These are phyloP conservation scores for Malacoctenus gilli DNA, from an alignment of 2,797 vertebrate species.

Conservation along the genomic window DNA sequence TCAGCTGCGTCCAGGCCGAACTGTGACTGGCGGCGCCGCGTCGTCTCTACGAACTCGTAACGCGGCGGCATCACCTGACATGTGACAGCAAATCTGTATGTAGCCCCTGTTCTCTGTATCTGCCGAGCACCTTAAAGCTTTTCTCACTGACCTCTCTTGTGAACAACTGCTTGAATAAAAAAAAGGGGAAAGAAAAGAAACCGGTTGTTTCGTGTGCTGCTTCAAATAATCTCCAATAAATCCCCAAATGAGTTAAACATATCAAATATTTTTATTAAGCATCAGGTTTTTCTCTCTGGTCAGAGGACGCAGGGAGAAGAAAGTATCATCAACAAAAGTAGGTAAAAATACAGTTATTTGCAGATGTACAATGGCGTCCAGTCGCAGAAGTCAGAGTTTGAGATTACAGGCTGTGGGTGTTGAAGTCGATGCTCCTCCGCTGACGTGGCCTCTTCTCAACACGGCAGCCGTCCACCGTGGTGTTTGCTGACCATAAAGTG, in stretches of 20 bases:
- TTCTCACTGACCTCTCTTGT: slow-evolving; percentile 38
- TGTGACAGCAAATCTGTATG: slow-evolving; percentile 21
- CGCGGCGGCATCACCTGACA: slow-evolving; percentile 39
- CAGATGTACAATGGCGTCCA: slow-evolving; percentile 57
- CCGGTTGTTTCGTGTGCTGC: slow-evolving; percentile 1
- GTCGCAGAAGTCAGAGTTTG: slow-evolving; percentile 30
- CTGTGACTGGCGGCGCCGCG: slow-evolving; percentile 35
- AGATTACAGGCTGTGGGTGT: slow-evolving; percentile 1
- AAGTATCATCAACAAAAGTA: slow-evolving; percentile 50
- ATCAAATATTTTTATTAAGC: slow-evolving; percentile 73
- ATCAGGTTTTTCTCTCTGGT: slow-evolving; percentile 18
- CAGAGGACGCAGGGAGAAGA: slow-evolving; percentile 26
- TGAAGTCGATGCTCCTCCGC: slow-evolving; percentile 3
- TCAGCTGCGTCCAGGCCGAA: slow-evolving; percentile 33
- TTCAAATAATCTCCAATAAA: neutral
- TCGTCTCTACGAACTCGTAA: too few relatives aligned
- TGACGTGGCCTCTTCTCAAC: slow-evolving; percentile 14
- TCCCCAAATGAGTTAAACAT: slow-evolving; percentile 30
- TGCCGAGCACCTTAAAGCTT: slow-evolving; percentile 43
- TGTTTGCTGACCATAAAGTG: slow-evolving; percentile 8
- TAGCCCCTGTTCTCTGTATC: slow-evolving; percentile 19
- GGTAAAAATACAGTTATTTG: slow-evolving; percentile 72
- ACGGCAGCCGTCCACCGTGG: slow-evolving; percentile 8
- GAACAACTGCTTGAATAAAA: slow-evolving; percentile 63
- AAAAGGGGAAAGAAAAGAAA: too few relatives aligned